These are phyloP conservation scores for Drosophila ezoana DNA, from an alignment of 2,888 invertebrate species.

Conservation along the genomic window DNA sequence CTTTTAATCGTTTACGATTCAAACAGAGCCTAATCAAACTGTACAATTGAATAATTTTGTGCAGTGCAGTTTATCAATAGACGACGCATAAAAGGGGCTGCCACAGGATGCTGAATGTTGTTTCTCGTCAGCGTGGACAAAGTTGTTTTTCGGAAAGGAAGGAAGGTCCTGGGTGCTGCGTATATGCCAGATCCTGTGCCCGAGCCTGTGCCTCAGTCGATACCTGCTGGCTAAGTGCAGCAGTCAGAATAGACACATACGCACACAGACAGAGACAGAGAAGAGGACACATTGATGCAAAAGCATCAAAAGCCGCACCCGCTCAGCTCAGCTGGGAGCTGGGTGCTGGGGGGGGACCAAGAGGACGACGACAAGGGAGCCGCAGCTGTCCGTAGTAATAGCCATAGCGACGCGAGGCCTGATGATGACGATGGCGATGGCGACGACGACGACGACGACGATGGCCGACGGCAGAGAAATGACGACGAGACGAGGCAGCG, in stretches of 20 bases:
- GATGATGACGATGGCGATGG: constrained; percentile 40
- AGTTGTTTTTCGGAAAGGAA: constrained; percentile 50
- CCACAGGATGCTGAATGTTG: constrained; percentile 59
- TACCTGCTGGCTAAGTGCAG: constrained; percentile 75
- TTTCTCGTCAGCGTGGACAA: constrained; percentile 63
- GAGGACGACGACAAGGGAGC: constrained; percentile 43
- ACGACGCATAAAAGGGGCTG: constrained; percentile 60
- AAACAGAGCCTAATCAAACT: background rate
- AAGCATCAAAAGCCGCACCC: constrained; percentile 79
- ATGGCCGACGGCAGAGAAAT: constrained; percentile 48
- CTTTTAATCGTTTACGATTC: too few relatives aligned
- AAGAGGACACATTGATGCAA: constrained; percentile 55
- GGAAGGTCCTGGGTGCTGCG: constrained; percentile 25
- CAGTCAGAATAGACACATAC: constrained; percentile 43
- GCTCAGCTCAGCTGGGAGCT: constrained; percentile 51
- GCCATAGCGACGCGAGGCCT: constrained; percentile 55
- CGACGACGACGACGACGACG: constrained; percentile 36
- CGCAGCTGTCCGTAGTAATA: constrained; percentile 61
- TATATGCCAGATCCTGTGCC: background rate
- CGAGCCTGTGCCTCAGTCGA: constrained; percentile 49
- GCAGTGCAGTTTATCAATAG: constrained; percentile 76
- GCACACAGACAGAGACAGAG: constrained; percentile 15
- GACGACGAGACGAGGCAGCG: constrained; percentile 53
- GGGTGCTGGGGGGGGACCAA: constrained; percentile 13
- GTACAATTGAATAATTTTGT: constrained; percentile 10